Evolutionary conservation across 2,888 invertebrate genomes (phyloP).

Genomic region (Cetonia aurata): DNA sequence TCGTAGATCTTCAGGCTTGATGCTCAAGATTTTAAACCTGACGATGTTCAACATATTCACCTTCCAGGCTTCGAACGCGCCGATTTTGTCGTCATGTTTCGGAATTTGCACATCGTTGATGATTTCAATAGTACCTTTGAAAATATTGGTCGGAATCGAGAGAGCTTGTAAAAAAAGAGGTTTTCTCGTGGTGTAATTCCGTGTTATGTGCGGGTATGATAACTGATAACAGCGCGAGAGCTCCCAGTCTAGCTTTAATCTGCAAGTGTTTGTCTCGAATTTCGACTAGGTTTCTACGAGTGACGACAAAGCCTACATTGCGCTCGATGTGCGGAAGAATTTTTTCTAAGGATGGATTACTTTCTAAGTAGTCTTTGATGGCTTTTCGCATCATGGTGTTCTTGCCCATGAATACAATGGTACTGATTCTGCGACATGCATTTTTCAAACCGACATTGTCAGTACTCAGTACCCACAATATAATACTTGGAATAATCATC

Average conservation of each 20-base stretch:
- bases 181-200: conserved; percentile 98
- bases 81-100: conserved; percentile 97
- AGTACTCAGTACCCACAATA: conserved; percentile 99
- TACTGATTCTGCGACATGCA: conserved; percentile 94
- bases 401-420: conserved; percentile 98
- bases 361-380: conserved; percentile 95
- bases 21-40: conserved; percentile 96
- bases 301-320: conserved; percentile 99
- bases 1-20: conserved; percentile 95
- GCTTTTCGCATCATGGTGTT: conserved; percentile 99
- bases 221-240: conserved; percentile 95
- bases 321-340: conserved; percentile 95
- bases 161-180: conserved; percentile 99
- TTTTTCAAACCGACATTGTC: conserved; percentile 99
- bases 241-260: conserved; percentile 98
- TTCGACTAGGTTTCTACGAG: conserved; percentile 93
- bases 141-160: conserved; percentile 99
- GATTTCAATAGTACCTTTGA: conserved; percentile 99
- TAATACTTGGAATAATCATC: conserved; percentile 99
- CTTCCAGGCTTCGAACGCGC: conserved; percentile 98
- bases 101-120: conserved; percentile 94
- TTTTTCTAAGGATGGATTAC: conserved; percentile 93
- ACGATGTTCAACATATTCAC: conserved; percentile 99
- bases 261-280: conserved; percentile 90
- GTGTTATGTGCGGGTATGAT: conserved; percentile 98